Base-by-base conservation (phyloP, 1,140 invertebrate species). In the Drosophila truncata region DNA sequence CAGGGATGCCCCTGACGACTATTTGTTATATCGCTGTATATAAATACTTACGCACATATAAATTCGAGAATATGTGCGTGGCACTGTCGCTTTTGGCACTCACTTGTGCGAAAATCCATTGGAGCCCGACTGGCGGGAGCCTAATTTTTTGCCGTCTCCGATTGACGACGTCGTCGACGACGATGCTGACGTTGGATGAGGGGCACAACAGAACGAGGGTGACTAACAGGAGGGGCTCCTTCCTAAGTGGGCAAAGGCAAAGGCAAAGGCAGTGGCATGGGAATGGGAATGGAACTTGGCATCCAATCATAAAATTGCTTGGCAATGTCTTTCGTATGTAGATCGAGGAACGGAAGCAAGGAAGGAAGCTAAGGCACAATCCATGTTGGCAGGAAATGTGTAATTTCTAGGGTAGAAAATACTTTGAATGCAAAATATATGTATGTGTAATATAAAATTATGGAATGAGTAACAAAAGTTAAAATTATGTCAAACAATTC, bases 51-150 rank as follows among this genome's bases (percentile, higher is more conserved):
- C 73, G 58, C 50, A 59, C 42, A 44, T 69, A 66, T 61, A 35
- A 54, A 50, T 65, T 52, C 50, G 25, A 44, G 31, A 58, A 27
- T 57, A 55, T 76, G 50, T 55, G 41, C 73, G 47, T 82, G 62
- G 55, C 63, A 52, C 64, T 86, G 83, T 83, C 80, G 81, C 84
- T 86, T 83, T 88, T 88, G 84, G 85, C 84, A 90, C 85, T 88
- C 85, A 81, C 73, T 84, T 90, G 84, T 88, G 84, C 85, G 78
- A 88, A 88, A 88, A 88, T 85, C 85, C 86, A 85, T 76, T 90
- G 85, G 85, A 88, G 85, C 85, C 85, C 85, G 85, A 82, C 85
- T 82, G 85, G 81, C 85, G 78, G 85, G 85, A 88, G 85, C 85
- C 85, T 85, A 88, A 90, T 90, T 90, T 82, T 85, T 88, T 88